These are phyloP conservation scores for Thripadectes ignobilis DNA, from an alignment of 2,797 vertebrate genomes.

Conservation along the genomic window DNA sequence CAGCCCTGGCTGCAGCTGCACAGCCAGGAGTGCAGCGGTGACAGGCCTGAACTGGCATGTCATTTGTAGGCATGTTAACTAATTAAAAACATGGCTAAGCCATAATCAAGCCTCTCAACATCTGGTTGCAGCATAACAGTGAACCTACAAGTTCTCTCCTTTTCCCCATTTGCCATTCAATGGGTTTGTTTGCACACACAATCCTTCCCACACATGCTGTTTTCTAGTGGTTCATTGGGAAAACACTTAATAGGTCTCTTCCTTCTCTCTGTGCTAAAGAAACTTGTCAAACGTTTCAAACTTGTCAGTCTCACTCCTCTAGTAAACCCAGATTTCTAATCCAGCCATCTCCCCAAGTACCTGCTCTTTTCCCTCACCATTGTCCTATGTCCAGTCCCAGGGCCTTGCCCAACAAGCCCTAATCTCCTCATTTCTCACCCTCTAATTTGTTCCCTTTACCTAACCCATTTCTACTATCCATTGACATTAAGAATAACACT, in stretches of 20 bases:
- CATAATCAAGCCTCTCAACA: neutral
- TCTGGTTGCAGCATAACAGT: neutral
- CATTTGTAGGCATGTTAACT: neutral
- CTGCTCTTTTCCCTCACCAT: neutral
- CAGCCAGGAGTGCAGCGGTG: neutral
- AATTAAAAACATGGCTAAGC: neutral
- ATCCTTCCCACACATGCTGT: neutral
- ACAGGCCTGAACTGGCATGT: neutral
- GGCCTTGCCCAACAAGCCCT: neutral
- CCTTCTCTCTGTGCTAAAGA: neutral
- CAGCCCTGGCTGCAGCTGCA: neutral
- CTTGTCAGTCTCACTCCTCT: neutral
- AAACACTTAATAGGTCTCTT: neutral
- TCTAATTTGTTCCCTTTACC: neutral
- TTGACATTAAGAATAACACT: neutral
- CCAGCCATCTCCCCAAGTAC: neutral
- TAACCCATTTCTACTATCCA: neutral
- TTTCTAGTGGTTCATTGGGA: neutral
- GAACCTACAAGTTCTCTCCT: neutral
- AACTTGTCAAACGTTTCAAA: neutral
- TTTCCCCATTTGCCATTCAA: neutral
- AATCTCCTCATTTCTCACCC: neutral
- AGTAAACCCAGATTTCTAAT: neutral
- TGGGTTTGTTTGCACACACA: neutral
- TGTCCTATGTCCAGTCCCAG: neutral